Percentiles rank a stretch among this genome's conserved stretches.
These are phyloP conservation scores for Idris sp. DNA, from an alignment of 1,140 invertebrate species.

Conservation along the genomic window DNA sequence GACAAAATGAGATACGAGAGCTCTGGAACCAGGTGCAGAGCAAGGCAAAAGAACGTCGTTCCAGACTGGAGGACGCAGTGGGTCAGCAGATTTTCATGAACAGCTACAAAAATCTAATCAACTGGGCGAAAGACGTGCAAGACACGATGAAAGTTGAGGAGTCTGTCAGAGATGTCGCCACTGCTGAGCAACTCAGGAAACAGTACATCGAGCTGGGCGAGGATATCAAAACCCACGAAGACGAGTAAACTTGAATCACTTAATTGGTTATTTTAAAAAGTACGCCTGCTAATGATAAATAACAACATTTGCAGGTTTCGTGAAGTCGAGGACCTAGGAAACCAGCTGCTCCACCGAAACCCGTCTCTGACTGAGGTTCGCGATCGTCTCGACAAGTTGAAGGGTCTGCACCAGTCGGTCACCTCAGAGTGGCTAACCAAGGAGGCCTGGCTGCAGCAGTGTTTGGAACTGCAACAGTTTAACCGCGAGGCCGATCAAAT, in stretches of 20 bases:
- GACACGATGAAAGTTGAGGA: conserved; percentile 90
- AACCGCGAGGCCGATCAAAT: conserved; percentile 98
- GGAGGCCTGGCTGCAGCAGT: conserved; percentile 89
- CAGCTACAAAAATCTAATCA: conserved; percentile 87
- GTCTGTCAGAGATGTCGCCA: conserved; percentile 90
- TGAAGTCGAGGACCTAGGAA: conserved; percentile 87
- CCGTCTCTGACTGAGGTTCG: conserved; percentile 83
- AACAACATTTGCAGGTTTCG: conserved; percentile 80
- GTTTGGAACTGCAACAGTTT: conserved; percentile 92
- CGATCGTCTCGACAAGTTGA: conserved; percentile 85
- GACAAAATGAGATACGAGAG: conserved; percentile 90
- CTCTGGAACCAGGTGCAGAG: conserved; percentile 93
- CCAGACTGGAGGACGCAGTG: conserved; percentile 92
- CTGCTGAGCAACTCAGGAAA: conserved; percentile 93
- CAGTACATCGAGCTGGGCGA: conserved; percentile 94
- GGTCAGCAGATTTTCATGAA: conserved; percentile 97
- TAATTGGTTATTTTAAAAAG: no score
- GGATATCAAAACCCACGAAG: conserved; percentile 93
- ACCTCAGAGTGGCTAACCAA: conserved; percentile 87
- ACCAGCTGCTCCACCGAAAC: conserved; percentile 85
- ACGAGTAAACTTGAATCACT: conserved; percentile 83
- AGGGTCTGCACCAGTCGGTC: conserved; percentile 87
- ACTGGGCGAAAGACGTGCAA: conserved; percentile 89
- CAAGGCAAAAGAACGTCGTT: conserved; percentile 88
- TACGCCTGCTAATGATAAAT: no score